Percentiles rank a stretch among this genome's conserved stretches.
phyloP scores from a whole-genome alignment of 1,140 invertebrate species.

The Stenopsyche tienmushanensis region DNA sequence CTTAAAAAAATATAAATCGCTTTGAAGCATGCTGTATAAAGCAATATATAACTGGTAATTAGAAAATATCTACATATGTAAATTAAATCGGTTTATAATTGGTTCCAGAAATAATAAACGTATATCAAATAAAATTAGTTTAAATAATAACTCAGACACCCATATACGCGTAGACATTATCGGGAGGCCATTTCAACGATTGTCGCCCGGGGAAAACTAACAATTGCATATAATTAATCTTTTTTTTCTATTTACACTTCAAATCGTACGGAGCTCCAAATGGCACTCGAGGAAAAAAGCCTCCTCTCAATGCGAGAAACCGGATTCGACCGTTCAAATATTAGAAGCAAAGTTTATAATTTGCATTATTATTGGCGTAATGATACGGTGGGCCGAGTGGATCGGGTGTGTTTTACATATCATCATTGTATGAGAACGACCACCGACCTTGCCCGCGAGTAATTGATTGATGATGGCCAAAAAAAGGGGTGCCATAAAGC shows the following conservation, averaged over 20 bases:
- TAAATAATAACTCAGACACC: neutral
- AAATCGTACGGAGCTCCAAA: neutral
- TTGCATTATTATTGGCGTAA: conserved; percentile 34
- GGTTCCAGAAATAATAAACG: neutral
- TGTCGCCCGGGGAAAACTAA: conserved; percentile 34
- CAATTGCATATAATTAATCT: conserved; percentile 21
- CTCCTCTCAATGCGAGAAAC: conserved; percentile 27
- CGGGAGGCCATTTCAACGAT: conserved; percentile 4
- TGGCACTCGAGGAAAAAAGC: conserved; percentile 11
- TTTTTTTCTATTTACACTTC: conserved; percentile 25
- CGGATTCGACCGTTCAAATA: conserved; percentile 30
- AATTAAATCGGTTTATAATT: conserved; percentile 5
- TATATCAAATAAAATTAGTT: neutral
- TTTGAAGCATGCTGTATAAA: too few relatives aligned
- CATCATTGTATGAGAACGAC: conserved; percentile 12
- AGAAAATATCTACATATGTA: neutral
- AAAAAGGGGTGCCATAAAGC: conserved; percentile 1
- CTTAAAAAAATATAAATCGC: too few relatives aligned
- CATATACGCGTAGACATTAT: too few relatives aligned
- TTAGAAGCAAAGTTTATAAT: conserved; percentile 25
- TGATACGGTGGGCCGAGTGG: conserved; percentile 20
- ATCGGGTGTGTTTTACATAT: conserved; percentile 30
- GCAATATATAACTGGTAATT: too few relatives aligned
- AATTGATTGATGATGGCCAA: conserved; percentile 26
- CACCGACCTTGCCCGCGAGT: conserved; percentile 25